Evolutionary conservation across 2,888 invertebrate genomes (phyloP).

Genomic region (Euclidia mi): DNA sequence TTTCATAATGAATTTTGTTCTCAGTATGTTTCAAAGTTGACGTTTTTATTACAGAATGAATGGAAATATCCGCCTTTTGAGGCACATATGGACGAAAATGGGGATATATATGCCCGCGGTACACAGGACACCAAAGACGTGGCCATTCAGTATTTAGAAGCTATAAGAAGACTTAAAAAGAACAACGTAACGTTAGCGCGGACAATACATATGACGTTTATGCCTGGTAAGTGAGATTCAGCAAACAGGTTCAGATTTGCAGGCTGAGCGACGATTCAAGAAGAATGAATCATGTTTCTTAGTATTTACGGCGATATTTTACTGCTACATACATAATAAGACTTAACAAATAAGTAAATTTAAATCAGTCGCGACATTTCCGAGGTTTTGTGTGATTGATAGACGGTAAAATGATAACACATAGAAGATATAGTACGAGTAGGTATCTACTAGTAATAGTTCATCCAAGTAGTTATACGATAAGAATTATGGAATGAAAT

Average conservation of each 20-base stretch:
- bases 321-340: too few relatives aligned
- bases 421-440: too few relatives aligned
- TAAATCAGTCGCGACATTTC: too few relatives aligned
- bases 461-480: background rate
- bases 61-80: constrained; percentile 97
- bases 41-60: constrained; percentile 89
- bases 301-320: too few relatives aligned
- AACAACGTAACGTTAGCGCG: constrained; percentile 68
- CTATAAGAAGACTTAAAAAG: constrained; percentile 66
- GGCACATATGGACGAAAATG: constrained; percentile 94
- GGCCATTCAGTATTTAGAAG: constrained; percentile 76
- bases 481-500: background rate
- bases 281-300: too few relatives aligned
- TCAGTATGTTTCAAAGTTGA: too few relatives aligned
- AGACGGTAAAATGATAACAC: too few relatives aligned
- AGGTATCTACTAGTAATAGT: background rate
- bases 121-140: constrained; percentile 95
- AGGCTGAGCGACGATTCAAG: too few relatives aligned
- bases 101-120: constrained; percentile 95
- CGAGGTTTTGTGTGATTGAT: too few relatives aligned
- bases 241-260: too few relatives aligned
- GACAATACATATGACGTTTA: constrained; percentile 74
- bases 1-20: too few relatives aligned
- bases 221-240: constrained; percentile 85
- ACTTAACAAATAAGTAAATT: too few relatives aligned